These are phyloP conservation scores for Liolophura sinensis DNA, from an alignment of 1,140 invertebrate species.

Conservation along the genomic window DNA sequence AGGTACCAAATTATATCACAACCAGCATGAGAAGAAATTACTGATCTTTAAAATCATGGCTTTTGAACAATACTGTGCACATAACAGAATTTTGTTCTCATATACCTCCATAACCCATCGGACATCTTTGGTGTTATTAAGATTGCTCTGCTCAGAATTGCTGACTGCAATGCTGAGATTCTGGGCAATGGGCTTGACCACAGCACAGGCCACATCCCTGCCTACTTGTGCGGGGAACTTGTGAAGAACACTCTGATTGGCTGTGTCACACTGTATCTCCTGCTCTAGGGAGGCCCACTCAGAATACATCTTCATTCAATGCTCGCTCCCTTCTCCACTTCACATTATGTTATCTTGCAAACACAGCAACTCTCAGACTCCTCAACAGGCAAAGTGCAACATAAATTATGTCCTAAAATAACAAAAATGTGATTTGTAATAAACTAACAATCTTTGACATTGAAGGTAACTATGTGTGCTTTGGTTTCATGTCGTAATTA, in stretches of 20 bases:
- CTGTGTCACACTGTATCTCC: conserved; percentile 62
- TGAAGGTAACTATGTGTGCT: no score
- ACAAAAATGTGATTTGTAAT: no score
- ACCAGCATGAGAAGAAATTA: neutral
- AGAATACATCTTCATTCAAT: conserved; percentile 51
- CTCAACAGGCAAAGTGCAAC: no score
- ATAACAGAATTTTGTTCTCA: neutral
- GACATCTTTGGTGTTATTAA: conserved; percentile 69
- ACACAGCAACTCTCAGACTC: no score
- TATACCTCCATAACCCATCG: conserved; percentile 85
- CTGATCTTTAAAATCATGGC: neutral
- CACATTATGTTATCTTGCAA: no score
- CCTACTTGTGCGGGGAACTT: conserved; percentile 78
- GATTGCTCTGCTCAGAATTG: conserved; percentile 46
- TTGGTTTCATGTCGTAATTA: no score
- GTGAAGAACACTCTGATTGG: conserved; percentile 78
- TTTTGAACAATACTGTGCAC: neutral
- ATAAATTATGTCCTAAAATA: no score
- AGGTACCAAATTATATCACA: neutral
- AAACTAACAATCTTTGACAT: no score
- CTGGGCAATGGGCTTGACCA: conserved; percentile 78
- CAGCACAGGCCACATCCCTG: conserved; percentile 79
- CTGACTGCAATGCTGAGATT: conserved; percentile 69
- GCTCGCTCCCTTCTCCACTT: neutral
- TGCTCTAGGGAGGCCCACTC: conserved; percentile 58